phyloP scores from a whole-genome alignment of 2,888 invertebrate species.

The Pedicia rivosa region DNA sequence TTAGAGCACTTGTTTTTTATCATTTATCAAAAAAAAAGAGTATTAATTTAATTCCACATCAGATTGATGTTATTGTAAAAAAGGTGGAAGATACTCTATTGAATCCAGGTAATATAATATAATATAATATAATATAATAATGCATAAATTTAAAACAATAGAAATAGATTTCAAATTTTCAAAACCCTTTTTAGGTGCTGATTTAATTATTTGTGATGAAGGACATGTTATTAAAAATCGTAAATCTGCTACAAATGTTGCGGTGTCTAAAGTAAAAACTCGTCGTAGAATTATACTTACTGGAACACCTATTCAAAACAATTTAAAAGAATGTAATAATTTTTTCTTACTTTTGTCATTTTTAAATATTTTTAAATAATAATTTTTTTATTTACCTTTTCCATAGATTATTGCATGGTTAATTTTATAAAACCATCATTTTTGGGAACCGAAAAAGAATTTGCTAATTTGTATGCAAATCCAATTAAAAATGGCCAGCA shows the following conservation, averaged over 20 bases:
- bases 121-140: too few relatives aligned
- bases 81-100: slow-evolving; percentile 23
- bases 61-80: slow-evolving; percentile 29
- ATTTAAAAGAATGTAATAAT: slow-evolving; percentile 59
- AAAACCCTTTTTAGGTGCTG: slow-evolving; percentile 36
- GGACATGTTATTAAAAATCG: slow-evolving; percentile 82
- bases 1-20: slow-evolving; percentile 37
- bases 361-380: slow-evolving; percentile 1
- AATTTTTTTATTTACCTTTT: slow-evolving; percentile 5
- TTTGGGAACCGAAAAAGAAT: slow-evolving; percentile 70
- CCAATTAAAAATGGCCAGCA: slow-evolving; percentile 83
- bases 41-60: slow-evolving; percentile 15
- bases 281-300: slow-evolving; percentile 64
- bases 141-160: slow-evolving; percentile 2
- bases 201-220: slow-evolving; percentile 79
- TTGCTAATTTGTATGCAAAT: slow-evolving; percentile 58
- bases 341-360: not conserved
- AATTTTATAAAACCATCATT: slow-evolving; percentile 80
- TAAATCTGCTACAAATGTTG: slow-evolving; percentile 51
- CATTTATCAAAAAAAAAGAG: slow-evolving; percentile 23
- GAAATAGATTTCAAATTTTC: not conserved
- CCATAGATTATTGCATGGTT: slow-evolving; percentile 71
- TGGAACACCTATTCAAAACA: slow-evolving; percentile 88
- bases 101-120: too few relatives aligned
- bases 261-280: slow-evolving; percentile 57